Evolutionary conservation across 2,797 vertebrate species (phyloP), one percentile per base, ranked within the genome.

Genomic region (Microctenopoma steveboyesi): DNA sequence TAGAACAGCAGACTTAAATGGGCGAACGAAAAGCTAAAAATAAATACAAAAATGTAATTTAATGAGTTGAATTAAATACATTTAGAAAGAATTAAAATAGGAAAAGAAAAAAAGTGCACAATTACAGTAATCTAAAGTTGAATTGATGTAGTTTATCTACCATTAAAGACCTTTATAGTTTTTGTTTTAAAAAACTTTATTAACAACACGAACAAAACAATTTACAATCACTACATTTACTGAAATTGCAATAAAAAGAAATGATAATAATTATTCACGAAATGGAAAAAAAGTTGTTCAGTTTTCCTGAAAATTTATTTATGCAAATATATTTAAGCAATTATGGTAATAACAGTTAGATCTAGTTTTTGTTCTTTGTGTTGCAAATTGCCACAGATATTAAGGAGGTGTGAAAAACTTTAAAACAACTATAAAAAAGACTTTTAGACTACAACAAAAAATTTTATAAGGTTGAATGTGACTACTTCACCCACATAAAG

Each of bases 21-120:
- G 85, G 86, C 73, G 82, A 80, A 33, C 48, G 22, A 27, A 57
- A n/a, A 9, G 0, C 4, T 5, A 0, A 35, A 22, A 7, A 30
- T 25, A 39, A 30, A 16, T 25, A 15, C 28, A 7, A 18, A 0
- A 46, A 28, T 45, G 22, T 28, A 7, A 47, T 3, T 4, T 48
- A 6, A 40, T 55, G 45, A 46, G 25, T 22, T 1, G 18, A 1
- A 3, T 1, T 15, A 42, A 0, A 50, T 39, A 27, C 8, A 12
- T 3, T 4, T 22, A 16, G 49, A 58, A 46, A 7, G 2, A 2
- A 27, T 0, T 16, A 13, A 50, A 13, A 27, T 22, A 22, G 22
- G 22, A 28, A 14, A 0, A 28, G 16, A 46, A 5, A 10, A 56
- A 28, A 30, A 30, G 11, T 9, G 27, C 4, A 27, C 47, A 22